Evolutionary conservation across 37 sponge, comb jelly and placozoan genomes (phyloP).

Genomic region (Halichondria panicea): DNA sequence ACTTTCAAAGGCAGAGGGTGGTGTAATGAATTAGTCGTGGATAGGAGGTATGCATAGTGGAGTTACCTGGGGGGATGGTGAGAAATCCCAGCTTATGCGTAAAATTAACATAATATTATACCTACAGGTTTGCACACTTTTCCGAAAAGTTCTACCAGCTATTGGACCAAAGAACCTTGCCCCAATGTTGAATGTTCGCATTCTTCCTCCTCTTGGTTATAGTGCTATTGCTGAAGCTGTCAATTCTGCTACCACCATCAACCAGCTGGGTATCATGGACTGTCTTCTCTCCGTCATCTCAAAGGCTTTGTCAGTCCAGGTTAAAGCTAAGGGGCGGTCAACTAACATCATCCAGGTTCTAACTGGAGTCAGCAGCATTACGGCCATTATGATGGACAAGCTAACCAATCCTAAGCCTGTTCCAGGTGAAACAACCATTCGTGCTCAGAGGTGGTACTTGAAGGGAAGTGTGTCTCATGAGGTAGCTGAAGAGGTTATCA

Average conservation of each 20-base stretch:
- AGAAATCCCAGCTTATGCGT: no score
- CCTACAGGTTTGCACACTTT: slow-evolving; percentile 66
- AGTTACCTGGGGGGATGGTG: no score
- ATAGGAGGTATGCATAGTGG: no score
- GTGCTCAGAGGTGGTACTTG: slow-evolving; percentile 74
- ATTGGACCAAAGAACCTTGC: slow-evolving; percentile 87
- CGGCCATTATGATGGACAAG: slow-evolving; percentile 49
- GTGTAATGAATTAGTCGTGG: no score
- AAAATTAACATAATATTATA: no score
- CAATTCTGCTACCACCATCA: slow-evolving; percentile 62
- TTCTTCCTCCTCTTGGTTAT: slow-evolving; percentile 85
- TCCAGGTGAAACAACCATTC: slow-evolving; percentile 50
- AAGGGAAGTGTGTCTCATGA: slow-evolving; percentile 66
- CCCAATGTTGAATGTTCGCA: slow-evolving; percentile 51
- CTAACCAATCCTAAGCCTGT: slow-evolving; percentile 61
- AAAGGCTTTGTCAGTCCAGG: slow-evolving; percentile 84
- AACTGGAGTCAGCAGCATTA: slow-evolving; percentile 34
- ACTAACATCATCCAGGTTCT: slow-evolving; percentile 56
- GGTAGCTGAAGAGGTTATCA: slow-evolving; percentile 81
- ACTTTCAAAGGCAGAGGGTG: no score
- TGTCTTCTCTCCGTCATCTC: slow-evolving; percentile 72
- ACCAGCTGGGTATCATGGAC: slow-evolving; percentile 84
- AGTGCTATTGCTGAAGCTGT: slow-evolving; percentile 83
- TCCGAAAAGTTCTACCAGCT: slow-evolving; percentile 74
- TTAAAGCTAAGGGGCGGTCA: slow-evolving; percentile 68